Evolutionary conservation across 2,113 vertebrate genomes (phyloP), one percentile per base, ranked within the genome.

Genomic region (Lasiurus borealis): DNA sequence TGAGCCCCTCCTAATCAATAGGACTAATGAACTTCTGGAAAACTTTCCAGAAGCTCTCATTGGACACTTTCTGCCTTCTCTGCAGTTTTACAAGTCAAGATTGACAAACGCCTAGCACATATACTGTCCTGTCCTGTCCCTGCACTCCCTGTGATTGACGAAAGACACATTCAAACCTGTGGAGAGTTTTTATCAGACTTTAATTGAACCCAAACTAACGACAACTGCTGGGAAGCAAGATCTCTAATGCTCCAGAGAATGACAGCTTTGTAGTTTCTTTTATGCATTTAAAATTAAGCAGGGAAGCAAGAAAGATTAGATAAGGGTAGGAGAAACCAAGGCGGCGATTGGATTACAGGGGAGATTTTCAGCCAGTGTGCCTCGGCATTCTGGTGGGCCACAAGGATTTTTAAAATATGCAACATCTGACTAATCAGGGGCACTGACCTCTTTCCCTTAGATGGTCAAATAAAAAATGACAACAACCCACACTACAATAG

Each of bases 21-120:
- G 64, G 19, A 48, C n/a, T 87, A 62, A 54, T 40, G 71, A 80
- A 71, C 72, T 69, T 69, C 82, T 64, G 14, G 83, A 88, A 91
- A 73, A 4, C 34, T 78, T 95, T 86, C 34, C 36, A 76, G 90
- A 85, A 86, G 84, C 69, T 75, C 86, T 80, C 25, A 9, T 9
- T 19, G 25, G 82, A 85, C 40, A 62, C 8, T 34, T 69, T 88
- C n/a, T 87, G 10, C 50, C 12, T 50, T 19, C n/a, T 93, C 52
- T 87, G 64, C 87, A 94, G 71, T 87, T 75, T n/a, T 44, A 23
- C 78, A 15, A 23, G n/a, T 36, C 10, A 52, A 1, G 2, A 29
- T 86, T 81, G 80, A 71, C 48, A 29, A 85, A 95, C 57, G n/a
- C n/a, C 40, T 34, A 50, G 0, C 13, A 64, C 54, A 19, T 36